Percentiles rank a stretch among this genome's conserved stretches.
Conservation (phyloP, 1,140 invertebrate genomes). For the Rhyzopertha dominica region DNA sequence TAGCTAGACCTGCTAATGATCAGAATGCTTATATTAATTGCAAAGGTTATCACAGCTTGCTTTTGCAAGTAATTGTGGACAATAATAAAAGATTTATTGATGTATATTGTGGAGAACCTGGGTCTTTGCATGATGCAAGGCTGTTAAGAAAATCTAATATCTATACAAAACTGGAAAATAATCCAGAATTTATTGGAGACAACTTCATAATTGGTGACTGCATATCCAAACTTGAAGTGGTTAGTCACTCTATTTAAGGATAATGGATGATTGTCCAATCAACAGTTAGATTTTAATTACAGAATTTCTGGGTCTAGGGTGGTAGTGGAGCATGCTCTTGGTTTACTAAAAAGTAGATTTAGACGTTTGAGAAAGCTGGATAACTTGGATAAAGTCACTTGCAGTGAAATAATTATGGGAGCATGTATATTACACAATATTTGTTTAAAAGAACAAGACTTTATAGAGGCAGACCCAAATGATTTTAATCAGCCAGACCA, state of each 20-base stretch:
- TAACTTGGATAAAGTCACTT: constrained; percentile 10
- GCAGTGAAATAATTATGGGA: constrained; percentile 14
- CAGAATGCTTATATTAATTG: constrained; percentile 24
- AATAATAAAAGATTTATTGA: constrained; percentile 26
- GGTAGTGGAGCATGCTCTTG: constrained; percentile 19
- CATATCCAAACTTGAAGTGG: constrained; percentile 25
- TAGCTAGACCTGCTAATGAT: constrained; percentile 18
- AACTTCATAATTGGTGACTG: constrained; percentile 27
- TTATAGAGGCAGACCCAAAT: too few relatives aligned
- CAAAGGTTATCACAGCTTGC: constrained; percentile 26
- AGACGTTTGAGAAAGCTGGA: constrained; percentile 14
- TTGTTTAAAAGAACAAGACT: too few relatives aligned
- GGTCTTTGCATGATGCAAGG: constrained; percentile 24
- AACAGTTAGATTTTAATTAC: constrained; percentile 22
- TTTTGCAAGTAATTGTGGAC: constrained; percentile 26
- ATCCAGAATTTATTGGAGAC: constrained; percentile 13
- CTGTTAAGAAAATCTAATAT: constrained; percentile 19
- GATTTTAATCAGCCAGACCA: too few relatives aligned
- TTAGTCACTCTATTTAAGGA: constrained; percentile 27
- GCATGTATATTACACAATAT: constrained; percentile 16
- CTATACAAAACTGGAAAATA: constrained; percentile 12
- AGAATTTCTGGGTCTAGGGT: constrained; percentile 14
- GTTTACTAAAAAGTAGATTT: constrained; percentile 20
- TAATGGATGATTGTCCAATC: constrained; percentile 17
- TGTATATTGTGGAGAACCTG: constrained; percentile 20